Evolutionary conservation across 2,888 invertebrate species (phyloP).

Genomic region (Noctuana brunneofusca): DNA sequence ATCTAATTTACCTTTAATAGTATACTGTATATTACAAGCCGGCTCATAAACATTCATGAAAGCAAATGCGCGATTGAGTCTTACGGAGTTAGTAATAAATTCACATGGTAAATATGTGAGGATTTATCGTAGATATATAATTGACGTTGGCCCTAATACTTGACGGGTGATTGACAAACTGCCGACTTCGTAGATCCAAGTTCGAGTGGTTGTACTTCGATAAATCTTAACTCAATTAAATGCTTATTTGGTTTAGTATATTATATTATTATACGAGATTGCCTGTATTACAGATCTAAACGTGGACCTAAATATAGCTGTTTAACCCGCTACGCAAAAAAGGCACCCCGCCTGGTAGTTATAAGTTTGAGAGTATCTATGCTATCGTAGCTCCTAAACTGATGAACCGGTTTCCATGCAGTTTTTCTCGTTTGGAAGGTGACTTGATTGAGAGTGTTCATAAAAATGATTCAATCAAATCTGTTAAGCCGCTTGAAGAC

Average conservation of each 20-base stretch:
- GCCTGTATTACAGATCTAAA: too few species aligned
- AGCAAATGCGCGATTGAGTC: slow-evolving; percentile 18
- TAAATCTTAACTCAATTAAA: slow-evolving; percentile 33
- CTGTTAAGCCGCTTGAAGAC: too few species aligned
- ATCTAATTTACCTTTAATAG: neutral
- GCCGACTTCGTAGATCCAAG: slow-evolving; percentile 24
- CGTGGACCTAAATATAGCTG: too few species aligned
- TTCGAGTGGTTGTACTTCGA: neutral
- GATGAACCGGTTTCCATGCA: too few species aligned
- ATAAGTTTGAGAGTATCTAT: too few species aligned
- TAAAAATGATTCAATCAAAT: too few species aligned
- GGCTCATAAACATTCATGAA: slow-evolving; percentile 23
- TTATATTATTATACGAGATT: too few species aligned
- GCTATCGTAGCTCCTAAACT: too few species aligned
- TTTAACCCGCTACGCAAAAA: too few species aligned
- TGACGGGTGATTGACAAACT: slow-evolving; percentile 34
- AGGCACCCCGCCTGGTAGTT: too few species aligned
- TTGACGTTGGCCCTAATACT: slow-evolving; percentile 33
- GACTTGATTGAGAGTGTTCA: too few species aligned
- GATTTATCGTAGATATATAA: slow-evolving; percentile 30
- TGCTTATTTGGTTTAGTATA: slow-evolving; percentile 22
- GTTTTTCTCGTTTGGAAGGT: too few species aligned
- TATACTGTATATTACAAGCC: neutral
- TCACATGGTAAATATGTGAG: slow-evolving; percentile 24
- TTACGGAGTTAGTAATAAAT: slow-evolving; percentile 15